phyloP scores from a whole-genome alignment of 2,113 vertebrate genomes.

The Varanus salvator region DNA sequence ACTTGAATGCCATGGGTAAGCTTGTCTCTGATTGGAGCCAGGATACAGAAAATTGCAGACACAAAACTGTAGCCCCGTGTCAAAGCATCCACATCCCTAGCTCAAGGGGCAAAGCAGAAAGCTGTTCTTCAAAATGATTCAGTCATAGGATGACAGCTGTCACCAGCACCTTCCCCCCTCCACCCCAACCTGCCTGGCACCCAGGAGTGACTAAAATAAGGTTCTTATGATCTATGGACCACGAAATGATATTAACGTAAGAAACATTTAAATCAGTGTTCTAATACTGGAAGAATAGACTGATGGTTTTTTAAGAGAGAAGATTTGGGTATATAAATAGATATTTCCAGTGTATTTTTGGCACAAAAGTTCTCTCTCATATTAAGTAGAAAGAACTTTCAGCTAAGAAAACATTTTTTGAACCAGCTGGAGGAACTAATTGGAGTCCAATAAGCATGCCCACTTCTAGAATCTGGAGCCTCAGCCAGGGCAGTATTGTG shows the following conservation, averaged over 20 bases:
- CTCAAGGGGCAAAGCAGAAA: constrained; percentile 68
- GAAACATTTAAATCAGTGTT: constrained; percentile 51
- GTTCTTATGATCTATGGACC: constrained; percentile 47
- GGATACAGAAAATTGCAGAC: constrained; percentile 67
- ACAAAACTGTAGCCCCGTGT: constrained; percentile 58
- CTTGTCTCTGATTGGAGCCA: constrained; percentile 54
- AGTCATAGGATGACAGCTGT: constrained; percentile 67
- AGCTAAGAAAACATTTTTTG: constrained; percentile 59
- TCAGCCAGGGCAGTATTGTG: background rate
- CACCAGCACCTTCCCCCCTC: constrained; percentile 34
- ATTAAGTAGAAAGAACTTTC: constrained; percentile 57
- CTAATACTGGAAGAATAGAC: constrained; percentile 26
- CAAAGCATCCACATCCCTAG: constrained; percentile 61
- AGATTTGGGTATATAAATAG: constrained; percentile 29
- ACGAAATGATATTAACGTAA: constrained; percentile 59
- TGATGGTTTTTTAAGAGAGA: constrained; percentile 15
- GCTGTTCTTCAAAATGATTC: constrained; percentile 66
- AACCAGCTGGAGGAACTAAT: constrained; percentile 30
- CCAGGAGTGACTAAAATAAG: constrained; percentile 55
- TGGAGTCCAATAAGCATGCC: background rate
- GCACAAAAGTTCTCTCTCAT: constrained; percentile 53
- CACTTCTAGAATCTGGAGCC: background rate
- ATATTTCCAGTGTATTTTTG: constrained; percentile 58
- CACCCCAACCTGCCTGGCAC: constrained; percentile 31
- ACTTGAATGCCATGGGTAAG: constrained; percentile 40